Evolutionary conservation across 2,797 vertebrate genomes (phyloP).

Genomic region (Enteromius anoplus): DNA sequence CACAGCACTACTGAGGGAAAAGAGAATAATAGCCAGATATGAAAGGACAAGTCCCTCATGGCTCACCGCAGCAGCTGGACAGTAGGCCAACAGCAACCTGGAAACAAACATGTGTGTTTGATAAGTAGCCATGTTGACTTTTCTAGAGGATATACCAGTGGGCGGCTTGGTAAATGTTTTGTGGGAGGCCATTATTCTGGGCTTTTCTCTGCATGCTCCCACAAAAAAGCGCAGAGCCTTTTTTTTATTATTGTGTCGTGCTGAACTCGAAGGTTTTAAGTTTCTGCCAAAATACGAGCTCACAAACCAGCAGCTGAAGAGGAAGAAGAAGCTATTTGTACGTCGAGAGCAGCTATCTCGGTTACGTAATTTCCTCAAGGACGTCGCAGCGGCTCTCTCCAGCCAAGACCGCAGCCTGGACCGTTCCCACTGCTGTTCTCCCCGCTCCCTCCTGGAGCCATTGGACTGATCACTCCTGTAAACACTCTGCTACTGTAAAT

Average conservation of each 20-base stretch:
- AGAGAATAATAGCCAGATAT: constrained; percentile 60
- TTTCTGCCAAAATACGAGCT: not conserved
- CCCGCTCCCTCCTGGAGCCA: constrained; percentile 47
- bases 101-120: constrained; percentile 55
- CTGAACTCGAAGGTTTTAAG: constrained; percentile 18
- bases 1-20: constrained; percentile 65
- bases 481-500: constrained; percentile 56
- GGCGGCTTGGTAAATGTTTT: constrained; percentile 56
- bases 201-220: constrained; percentile 23
- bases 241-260: constrained; percentile 30
- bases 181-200: constrained; percentile 44
- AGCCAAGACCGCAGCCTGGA: constrained; percentile 35
- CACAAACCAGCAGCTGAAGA: constrained; percentile 20
- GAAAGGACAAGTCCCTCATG: constrained; percentile 58
- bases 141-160: constrained; percentile 43
- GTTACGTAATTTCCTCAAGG: constrained; percentile 52
- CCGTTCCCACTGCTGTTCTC: constrained; percentile 34
- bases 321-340: constrained; percentile 17
- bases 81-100: constrained; percentile 45
- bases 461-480: constrained; percentile 55
- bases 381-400: constrained; percentile 32
- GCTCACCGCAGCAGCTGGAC: constrained; percentile 59
- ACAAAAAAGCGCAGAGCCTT: constrained; percentile 23
- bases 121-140: constrained; percentile 55
- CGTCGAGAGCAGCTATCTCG: not conserved